phyloP scores from a whole-genome alignment of 2,888 invertebrate species.

The Phrixothrix hirtus region DNA sequence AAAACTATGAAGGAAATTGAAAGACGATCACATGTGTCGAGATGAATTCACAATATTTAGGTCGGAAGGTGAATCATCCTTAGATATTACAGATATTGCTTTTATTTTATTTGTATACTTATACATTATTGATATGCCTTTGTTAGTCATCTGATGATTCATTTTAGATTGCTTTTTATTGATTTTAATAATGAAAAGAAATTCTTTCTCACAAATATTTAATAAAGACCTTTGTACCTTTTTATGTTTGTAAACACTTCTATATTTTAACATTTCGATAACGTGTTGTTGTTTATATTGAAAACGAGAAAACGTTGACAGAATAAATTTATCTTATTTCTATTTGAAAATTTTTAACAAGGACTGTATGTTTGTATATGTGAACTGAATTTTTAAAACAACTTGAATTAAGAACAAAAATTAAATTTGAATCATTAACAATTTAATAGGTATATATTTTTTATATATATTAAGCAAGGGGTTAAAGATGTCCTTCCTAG shows the following conservation, averaged over 20 bases:
- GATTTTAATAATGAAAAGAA: neutral
- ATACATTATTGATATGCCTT: neutral
- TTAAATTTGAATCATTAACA: too few species aligned
- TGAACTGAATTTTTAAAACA: too few species aligned
- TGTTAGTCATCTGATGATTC: too few species aligned
- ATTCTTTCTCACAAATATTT: neutral
- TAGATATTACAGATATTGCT: constrained; percentile 2
- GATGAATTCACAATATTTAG: constrained; percentile 20
- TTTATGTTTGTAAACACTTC: neutral
- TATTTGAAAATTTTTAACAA: neutral
- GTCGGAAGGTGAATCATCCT: neutral
- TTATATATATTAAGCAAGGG: too few species aligned
- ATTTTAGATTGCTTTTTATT: neutral
- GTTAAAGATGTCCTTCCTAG: too few species aligned
- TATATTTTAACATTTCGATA: neutral
- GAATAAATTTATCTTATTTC: neutral
- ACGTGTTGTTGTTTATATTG: neutral
- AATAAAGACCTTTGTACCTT: neutral
- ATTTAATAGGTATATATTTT: too few species aligned
- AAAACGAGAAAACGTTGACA: neutral
- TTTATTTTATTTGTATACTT: neutral
- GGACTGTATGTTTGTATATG: too few species aligned
- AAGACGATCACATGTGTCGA: constrained; percentile 14
- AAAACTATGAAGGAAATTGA: constrained; percentile 30
- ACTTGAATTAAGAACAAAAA: too few species aligned